These are phyloP conservation scores for Martes martes DNA, from an alignment of 2,113 vertebrate genomes.

Conservation along the genomic window DNA sequence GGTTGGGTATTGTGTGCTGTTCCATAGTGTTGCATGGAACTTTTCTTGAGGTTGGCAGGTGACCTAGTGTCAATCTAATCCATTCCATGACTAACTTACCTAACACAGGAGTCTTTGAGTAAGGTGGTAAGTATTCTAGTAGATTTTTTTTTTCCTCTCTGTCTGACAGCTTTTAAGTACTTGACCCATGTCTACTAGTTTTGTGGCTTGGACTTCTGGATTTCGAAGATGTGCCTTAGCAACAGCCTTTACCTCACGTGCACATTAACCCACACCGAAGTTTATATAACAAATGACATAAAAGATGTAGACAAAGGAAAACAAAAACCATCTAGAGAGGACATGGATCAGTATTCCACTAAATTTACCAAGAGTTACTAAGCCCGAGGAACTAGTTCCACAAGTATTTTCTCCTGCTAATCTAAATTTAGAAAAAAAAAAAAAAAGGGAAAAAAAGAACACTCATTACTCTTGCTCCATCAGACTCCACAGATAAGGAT, in stretches of 20 bases:
- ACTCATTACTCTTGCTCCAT: background rate
- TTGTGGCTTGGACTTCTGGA: background rate
- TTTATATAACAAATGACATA: background rate
- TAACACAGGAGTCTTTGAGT: background rate
- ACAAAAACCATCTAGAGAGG: background rate
- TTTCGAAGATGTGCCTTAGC: background rate
- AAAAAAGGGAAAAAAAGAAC: background rate
- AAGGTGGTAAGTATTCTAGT: background rate
- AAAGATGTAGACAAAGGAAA: background rate
- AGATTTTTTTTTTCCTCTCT: background rate
- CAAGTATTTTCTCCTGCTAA: background rate
- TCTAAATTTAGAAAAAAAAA: background rate
- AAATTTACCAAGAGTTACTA: background rate
- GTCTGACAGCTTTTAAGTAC: background rate
- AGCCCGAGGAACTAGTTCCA: background rate
- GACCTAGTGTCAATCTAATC: background rate
- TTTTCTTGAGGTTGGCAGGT: background rate
- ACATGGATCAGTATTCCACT: background rate
- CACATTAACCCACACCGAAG: background rate
- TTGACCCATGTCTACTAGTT: background rate
- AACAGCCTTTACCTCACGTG: background rate
- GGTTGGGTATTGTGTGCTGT: background rate
- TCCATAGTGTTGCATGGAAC: background rate
- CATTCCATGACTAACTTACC: background rate
- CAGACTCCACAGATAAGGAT: background rate